phyloP scores from a whole-genome alignment of 2,888 invertebrate genomes.

The Timandra comae region DNA sequence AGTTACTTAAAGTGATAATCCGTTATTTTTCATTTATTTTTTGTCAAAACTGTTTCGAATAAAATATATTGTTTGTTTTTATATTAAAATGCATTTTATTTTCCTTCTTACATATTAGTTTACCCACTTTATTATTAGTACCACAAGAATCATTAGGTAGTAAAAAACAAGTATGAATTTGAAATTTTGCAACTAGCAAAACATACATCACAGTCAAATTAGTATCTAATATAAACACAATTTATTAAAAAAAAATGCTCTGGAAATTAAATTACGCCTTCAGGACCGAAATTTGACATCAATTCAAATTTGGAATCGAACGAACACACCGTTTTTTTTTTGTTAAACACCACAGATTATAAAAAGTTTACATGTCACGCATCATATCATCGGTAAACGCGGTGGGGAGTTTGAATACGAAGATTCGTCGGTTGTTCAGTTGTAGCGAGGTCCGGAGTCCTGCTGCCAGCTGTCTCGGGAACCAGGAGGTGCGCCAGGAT shows the following conservation, averaged over 20 bases:
- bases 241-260: background rate
- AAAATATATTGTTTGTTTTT: slow-evolving; percentile 61
- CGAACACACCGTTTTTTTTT: no score
- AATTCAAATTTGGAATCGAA: no score
- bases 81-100: slow-evolving; percentile 23
- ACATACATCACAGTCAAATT: no score
- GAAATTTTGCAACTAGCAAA: no score
- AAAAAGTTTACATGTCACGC: no score
- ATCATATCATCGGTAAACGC: slow-evolving; percentile 1
- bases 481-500: slow-evolving; percentile 43
- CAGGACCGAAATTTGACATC: no score
- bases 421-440: slow-evolving; percentile 42
- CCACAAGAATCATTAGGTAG: no score
- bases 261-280: background rate
- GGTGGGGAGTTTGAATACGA: slow-evolving; percentile 40
- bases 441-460: slow-evolving; percentile 45
- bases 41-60: slow-evolving; percentile 49
- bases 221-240: background rate
- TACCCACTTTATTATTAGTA: no score
- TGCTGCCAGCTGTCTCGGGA: slow-evolving; percentile 42
- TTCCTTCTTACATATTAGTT: slow-evolving; percentile 9
- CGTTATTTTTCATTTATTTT: slow-evolving; percentile 35
- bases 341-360: no score
- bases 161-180: no score
- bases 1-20: slow-evolving; percentile 49